Conservation (phyloP, 2,888 invertebrate species). For the Idaea biselata region DNA sequence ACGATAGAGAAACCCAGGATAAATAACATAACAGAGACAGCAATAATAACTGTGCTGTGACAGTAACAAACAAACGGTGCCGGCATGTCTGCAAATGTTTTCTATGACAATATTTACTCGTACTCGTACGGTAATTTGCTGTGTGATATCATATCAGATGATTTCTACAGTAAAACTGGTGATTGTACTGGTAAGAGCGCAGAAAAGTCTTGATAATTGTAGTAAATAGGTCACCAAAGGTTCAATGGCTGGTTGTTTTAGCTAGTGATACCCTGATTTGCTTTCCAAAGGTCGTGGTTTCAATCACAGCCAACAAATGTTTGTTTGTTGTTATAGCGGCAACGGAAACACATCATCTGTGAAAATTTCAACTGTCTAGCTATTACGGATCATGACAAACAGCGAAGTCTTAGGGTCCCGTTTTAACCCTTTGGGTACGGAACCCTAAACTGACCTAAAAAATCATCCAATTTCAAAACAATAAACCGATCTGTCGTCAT, state of each 20-base stretch:
- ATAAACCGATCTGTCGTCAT: constrained; percentile 8
- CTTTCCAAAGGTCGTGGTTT: no score
- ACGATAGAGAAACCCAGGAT: neutral
- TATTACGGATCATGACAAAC: no score
- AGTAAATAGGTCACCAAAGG: no score
- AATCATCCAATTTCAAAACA: constrained; percentile 9
- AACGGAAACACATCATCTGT: no score
- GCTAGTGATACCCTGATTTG: no score
- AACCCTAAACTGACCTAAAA: neutral
- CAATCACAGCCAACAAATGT: no score
- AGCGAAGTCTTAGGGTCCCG: no score
- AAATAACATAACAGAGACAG: constrained; percentile 2
- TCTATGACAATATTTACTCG: constrained; percentile 31
- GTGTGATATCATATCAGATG: constrained; percentile 27
- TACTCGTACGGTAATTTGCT: constrained; percentile 31
- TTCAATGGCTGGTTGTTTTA: no score
- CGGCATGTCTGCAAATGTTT: constrained; percentile 33
- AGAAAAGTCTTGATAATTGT: constrained; percentile 13
- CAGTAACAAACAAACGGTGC: constrained; percentile 19
- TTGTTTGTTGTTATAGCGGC: no score
- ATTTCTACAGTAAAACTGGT: constrained; percentile 20
- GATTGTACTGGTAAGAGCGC: neutral
- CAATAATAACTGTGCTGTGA: constrained; percentile 12
- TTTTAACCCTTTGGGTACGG: no score
- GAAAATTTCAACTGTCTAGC: no score